Conservation (phyloP, 2,113 vertebrate genomes). For the Notothenia coriiceps region DNA sequence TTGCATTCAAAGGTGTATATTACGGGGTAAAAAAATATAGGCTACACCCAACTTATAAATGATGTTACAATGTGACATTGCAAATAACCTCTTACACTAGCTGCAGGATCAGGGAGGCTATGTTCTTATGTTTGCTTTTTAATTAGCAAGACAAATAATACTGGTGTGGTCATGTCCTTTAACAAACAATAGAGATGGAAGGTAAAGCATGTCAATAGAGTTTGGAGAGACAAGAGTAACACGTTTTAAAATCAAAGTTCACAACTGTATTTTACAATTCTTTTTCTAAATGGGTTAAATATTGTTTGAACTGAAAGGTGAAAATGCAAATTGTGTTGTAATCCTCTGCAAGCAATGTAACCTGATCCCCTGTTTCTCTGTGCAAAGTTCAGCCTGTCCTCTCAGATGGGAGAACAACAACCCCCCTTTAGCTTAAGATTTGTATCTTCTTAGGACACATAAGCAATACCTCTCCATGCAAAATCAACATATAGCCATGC, state of each 20-base stretch:
- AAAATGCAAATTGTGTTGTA: not conserved
- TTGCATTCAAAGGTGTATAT: not conserved
- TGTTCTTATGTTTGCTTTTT: constrained; percentile 26
- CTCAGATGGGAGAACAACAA: not conserved
- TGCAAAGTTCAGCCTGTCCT: constrained; percentile 17
- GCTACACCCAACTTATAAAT: not conserved
- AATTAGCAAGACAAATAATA: not conserved
- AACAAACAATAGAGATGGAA: constrained; percentile 4
- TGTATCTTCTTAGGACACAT: not conserved
- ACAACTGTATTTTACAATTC: not conserved
- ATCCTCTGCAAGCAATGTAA: not conserved
- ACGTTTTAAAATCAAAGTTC: not conserved
- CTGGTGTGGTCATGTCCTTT: not conserved
- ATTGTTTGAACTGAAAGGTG: not conserved
- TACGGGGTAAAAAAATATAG: not conserved
- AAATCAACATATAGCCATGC: not conserved
- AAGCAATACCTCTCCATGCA: not conserved
- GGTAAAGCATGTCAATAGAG: not conserved
- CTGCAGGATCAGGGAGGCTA: not conserved
- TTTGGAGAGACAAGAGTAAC: not conserved
- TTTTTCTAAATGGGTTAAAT: not conserved
- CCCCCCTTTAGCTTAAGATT: not conserved
- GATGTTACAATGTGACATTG: not conserved
- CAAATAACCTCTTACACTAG: constrained; percentile 3
- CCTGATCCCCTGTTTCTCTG: constrained; percentile 24